These are phyloP conservation scores for Grantiella picta DNA, from an alignment of 2,113 vertebrate genomes.

Conservation along the genomic window DNA sequence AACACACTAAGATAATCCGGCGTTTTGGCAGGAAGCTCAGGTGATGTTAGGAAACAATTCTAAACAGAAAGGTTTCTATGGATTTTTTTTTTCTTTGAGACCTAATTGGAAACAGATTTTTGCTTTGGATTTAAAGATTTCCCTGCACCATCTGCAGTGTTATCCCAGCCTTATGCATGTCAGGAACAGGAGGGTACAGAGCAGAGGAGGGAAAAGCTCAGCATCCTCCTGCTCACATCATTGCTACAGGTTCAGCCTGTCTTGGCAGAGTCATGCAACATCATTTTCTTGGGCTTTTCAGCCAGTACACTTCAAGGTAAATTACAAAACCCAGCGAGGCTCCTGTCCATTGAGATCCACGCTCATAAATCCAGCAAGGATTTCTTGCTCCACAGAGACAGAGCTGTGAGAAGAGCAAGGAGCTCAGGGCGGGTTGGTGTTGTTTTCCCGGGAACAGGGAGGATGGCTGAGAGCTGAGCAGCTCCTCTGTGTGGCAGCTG, in stretches of 20 bases:
- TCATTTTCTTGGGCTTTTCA: neutral
- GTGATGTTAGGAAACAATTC: conserved; percentile 21
- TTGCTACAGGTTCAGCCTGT: neutral
- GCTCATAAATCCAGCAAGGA: neutral
- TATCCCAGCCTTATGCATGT: neutral
- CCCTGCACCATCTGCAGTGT: neutral
- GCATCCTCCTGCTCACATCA: rapidly evolving
- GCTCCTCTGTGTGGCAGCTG: neutral
- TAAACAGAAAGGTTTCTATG: conserved; percentile 52
- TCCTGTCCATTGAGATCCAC: rapidly evolving
- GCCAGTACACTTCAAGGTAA: neutral
- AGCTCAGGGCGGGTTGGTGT: rapidly evolving
- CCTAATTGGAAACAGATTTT: neutral
- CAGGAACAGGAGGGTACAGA: neutral
- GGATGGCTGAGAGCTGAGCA: neutral
- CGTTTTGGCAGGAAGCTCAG: neutral
- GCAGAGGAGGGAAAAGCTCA: neutral
- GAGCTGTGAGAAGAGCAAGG: neutral
- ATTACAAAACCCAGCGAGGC: neutral
- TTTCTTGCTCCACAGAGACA: neutral
- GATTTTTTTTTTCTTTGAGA: neutral
- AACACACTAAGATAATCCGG: neutral
- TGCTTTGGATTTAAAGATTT: neutral
- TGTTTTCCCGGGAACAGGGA: neutral
- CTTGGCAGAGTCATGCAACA: neutral